Conservation (phyloP, 2,888 invertebrate species). For the Lepeophtheirus nordmannii region DNA sequence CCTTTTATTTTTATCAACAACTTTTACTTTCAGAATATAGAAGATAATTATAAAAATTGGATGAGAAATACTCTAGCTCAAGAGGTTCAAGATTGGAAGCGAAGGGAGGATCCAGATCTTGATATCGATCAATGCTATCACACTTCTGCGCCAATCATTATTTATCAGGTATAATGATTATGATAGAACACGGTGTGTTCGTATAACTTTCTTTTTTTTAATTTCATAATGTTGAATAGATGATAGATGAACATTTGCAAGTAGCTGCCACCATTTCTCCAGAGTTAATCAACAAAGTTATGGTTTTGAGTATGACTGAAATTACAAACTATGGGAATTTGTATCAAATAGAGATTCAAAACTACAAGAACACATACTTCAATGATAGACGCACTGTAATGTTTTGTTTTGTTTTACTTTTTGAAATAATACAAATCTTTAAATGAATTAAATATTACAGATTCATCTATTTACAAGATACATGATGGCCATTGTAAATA, state of each 20-base stretch:
- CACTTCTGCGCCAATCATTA: conserved; percentile 84
- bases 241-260: conserved; percentile 92
- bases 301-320: conserved; percentile 75
- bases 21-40: conserved; percentile 66
- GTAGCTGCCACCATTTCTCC: conserved; percentile 41
- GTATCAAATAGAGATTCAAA: conserved; percentile 69
- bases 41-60: conserved; percentile 82
- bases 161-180: conserved; percentile 38
- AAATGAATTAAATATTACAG: conserved; percentile 28
- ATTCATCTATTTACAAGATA: conserved; percentile 68
- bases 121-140: conserved; percentile 64
- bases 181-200: too few species aligned
- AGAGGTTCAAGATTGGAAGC: conserved; percentile 84
- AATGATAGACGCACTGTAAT: conserved; percentile 54
- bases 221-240: conserved; percentile 34
- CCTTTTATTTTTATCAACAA: neutral
- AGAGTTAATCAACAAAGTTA: conserved; percentile 38
- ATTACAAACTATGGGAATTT: conserved; percentile 69
- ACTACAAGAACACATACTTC: conserved; percentile 78
- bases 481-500: conserved; percentile 89
- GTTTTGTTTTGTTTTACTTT: conserved; percentile 9
- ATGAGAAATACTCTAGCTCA: conserved; percentile 79
- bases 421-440: too few species aligned
- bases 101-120: conserved; percentile 57
- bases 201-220: too few species aligned